Conservation (phyloP, 2,113 vertebrate genomes). For the Chitala chitala region DNA sequence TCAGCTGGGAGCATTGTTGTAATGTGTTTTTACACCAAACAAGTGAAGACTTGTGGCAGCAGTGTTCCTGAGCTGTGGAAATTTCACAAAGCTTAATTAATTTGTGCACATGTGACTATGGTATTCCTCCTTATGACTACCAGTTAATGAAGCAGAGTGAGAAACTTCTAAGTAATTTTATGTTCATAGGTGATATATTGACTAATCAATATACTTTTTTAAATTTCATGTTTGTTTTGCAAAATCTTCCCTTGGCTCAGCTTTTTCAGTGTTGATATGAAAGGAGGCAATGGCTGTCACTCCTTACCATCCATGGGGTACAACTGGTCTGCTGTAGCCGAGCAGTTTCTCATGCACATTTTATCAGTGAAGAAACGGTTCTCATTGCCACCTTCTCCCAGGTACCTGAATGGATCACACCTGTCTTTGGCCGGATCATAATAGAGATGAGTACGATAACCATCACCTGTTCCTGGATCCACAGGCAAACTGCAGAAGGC, state of each 20-base stretch:
- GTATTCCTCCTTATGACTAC: no score
- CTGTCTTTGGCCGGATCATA: slow-evolving; percentile 31
- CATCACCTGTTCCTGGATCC: slow-evolving; percentile 32
- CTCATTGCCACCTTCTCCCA: slow-evolving; percentile 52
- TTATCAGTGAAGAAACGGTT: slow-evolving; percentile 57
- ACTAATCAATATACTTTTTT: no score
- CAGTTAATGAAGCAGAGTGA: no score
- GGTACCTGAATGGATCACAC: slow-evolving; percentile 53
- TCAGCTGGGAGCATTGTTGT: background rate
- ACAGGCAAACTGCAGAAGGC: slow-evolving; percentile 35
- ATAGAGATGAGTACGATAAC: slow-evolving; percentile 6
- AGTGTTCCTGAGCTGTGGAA: background rate
- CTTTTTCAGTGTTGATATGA: background rate
- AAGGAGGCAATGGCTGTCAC: background rate
- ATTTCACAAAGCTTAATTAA: background rate
- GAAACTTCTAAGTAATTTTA: no score
- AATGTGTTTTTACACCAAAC: background rate
- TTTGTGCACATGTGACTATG: no score
- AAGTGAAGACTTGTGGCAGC: background rate
- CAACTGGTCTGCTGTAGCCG: background rate
- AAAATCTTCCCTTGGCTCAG: background rate
- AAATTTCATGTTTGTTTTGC: background rate
- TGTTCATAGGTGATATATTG: no score
- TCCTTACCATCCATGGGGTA: slow-evolving; percentile 56
- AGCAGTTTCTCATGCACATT: slow-evolving; percentile 57